Percentiles rank a stretch among this genome's conserved stretches.
phyloP scores from a whole-genome alignment of 2,888 invertebrate genomes.

The Spilarctia lutea region DNA sequence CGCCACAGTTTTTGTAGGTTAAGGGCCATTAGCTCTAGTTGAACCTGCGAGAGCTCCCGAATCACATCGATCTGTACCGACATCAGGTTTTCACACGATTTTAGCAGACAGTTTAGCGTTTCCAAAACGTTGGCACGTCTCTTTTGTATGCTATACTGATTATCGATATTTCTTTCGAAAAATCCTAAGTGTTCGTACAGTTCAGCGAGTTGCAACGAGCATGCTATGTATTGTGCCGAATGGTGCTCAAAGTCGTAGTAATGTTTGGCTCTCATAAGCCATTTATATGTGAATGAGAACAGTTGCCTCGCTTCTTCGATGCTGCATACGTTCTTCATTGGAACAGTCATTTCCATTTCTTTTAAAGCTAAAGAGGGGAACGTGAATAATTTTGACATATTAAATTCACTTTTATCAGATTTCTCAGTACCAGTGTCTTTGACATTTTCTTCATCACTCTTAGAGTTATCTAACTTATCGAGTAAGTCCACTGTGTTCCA shows the following conservation, averaged over 20 bases:
- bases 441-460: slow-evolving; percentile 68
- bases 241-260: slow-evolving; percentile 87
- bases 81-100: slow-evolving; percentile 80
- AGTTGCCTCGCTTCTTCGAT: slow-evolving; percentile 83
- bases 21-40: slow-evolving; percentile 87
- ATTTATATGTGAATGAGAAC: slow-evolving; percentile 86
- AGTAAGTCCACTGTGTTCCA: slow-evolving; percentile 75
- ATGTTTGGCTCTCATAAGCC: slow-evolving; percentile 86
- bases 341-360: slow-evolving; percentile 73
- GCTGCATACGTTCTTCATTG: slow-evolving; percentile 62
- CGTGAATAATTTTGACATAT: slow-evolving; percentile 62
- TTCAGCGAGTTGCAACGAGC: slow-evolving; percentile 87
- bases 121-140: slow-evolving; percentile 87
- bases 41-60: slow-evolving; percentile 87
- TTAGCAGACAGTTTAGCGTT: slow-evolving; percentile 84
- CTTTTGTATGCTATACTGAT: slow-evolving; percentile 86
- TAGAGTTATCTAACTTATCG: slow-evolving; percentile 56
- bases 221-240: slow-evolving; percentile 87
- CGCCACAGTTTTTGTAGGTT: slow-evolving; percentile 87
- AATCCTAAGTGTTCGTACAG: slow-evolving; percentile 89
- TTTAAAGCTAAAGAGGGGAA: slow-evolving; percentile 75
- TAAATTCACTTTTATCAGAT: slow-evolving; percentile 68
- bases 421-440: slow-evolving; percentile 75
- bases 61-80: slow-evolving; percentile 86
- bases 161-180: slow-evolving; percentile 90